A percentile compares a stretch with the other conserved stretches of the same genome.
Conservation (phyloP, 2,113 vertebrate species). For the Glareola pratincola region DNA sequence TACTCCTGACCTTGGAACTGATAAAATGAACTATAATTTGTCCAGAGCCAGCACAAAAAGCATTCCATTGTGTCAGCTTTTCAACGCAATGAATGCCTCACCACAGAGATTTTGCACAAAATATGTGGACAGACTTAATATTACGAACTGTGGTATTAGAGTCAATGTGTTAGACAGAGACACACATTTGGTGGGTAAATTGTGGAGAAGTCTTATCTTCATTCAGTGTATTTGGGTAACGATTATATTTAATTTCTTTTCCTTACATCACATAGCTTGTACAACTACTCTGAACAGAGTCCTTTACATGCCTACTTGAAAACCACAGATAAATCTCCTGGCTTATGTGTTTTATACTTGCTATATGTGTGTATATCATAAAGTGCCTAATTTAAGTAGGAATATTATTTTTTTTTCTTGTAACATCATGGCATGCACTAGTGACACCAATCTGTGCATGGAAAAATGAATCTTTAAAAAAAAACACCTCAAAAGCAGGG, state of each 20-base stretch:
- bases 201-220: not conserved
- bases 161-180: not conserved
- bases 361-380: not conserved
- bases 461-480: not conserved
- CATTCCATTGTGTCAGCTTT: constrained; percentile 35
- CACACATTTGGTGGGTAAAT: not conserved
- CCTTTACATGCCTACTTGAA: not conserved
- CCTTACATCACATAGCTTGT: not conserved
- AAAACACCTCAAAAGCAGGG: not conserved
- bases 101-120: constrained; percentile 19
- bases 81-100: constrained; percentile 12
- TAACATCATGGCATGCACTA: not conserved
- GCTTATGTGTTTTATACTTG: not conserved
- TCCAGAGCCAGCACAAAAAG: constrained; percentile 10
- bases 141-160: not conserved
- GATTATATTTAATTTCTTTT: constrained; percentile 3
- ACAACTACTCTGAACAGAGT: not conserved
- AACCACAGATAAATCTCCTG: not conserved
- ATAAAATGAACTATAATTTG: constrained; percentile 39
- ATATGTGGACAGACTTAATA: constrained; percentile 29
- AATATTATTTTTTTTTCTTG: not conserved
- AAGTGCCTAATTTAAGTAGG: not conserved
- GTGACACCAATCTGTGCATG: not conserved
- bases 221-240: not conserved
- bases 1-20: constrained; percentile 28